Base-by-base conservation (phyloP, 2,888 invertebrate species). In the Cybosia mesomella region DNA sequence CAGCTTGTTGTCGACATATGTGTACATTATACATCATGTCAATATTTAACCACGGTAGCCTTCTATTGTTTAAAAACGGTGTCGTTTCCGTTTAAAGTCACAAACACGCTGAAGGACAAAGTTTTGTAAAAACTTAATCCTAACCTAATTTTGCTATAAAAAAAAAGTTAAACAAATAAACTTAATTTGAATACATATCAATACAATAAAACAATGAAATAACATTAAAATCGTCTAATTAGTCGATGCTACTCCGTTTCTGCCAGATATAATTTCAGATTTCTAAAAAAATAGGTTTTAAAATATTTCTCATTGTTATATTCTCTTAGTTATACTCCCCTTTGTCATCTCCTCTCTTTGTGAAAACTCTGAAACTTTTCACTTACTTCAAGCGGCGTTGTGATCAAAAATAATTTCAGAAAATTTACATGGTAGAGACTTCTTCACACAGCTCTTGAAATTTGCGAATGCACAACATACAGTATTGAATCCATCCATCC, bases 21-120 rank as follows among this genome's bases (percentile, higher is more conserved):
- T 43, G 43, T 62, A 34, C 24, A 62, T 57, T 62, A 62, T 67
- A 36, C 49, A 63, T 58, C 49, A 63, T 58, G 58, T 53, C 66
- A 62, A 57, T 61, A 32, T 49, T 21, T 28, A 55, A 18, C 28
- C 22, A 36, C n/a, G 7, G 62, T 15, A 57, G 28, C 57, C 49
- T 58, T 63, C 58, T 54, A 63, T 67, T 63, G 58, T 63, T 63
- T 62, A 53, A 63, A 22, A 21, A 54, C 15, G 10, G 21, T 15
- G 63, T 34, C 54, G 18, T 62, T 53, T 32, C 53, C n/a, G n/a
- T 13, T 28, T 2, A 49, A n/a, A 32, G 32, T 32, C 21, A 61
- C n/a, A n/a, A 32, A n/a, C 28, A n/a, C 15, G 49, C n/a, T 13
- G 0, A 13, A 49, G 28, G 28, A 8, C 15, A 32, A 49, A 49